Conservation (phyloP, 2,797 vertebrate genomes). For the Sebastes dallii region DNA sequence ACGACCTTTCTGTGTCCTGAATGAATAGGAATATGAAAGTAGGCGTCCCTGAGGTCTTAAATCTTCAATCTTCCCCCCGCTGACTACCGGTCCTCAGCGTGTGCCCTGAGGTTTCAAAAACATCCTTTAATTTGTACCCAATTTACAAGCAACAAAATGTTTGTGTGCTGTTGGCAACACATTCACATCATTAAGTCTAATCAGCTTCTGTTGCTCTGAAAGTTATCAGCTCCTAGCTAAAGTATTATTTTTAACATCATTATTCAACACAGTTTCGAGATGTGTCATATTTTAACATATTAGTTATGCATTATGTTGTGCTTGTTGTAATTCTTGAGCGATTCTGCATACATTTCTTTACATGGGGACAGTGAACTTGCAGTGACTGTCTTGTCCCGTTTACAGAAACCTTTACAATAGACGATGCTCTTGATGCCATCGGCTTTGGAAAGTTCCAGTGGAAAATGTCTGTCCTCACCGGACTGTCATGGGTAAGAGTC, state of each 20-base stretch:
- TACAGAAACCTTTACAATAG: slow-evolving; percentile 89
- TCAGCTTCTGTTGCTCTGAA: background rate
- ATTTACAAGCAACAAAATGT: background rate
- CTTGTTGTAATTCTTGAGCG: background rate
- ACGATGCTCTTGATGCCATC: slow-evolving; percentile 89
- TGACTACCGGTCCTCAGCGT: too few species aligned
- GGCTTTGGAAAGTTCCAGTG: slow-evolving; percentile 93
- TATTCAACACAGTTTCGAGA: background rate
- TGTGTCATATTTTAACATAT: background rate
- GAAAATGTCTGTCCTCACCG: slow-evolving; percentile 88
- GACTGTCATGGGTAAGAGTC: slow-evolving; percentile 89
- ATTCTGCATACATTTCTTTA: background rate
- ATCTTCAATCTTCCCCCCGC: too few species aligned
- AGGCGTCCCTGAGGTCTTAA: too few species aligned
- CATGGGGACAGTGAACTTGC: background rate
- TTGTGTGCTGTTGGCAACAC: background rate
- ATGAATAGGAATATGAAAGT: too few species aligned
- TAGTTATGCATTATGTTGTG: background rate
- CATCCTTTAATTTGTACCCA: background rate
- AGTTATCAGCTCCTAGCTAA: background rate
- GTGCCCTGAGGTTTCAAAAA: background rate
- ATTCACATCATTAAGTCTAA: background rate
- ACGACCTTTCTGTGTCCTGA: fast-evolving
- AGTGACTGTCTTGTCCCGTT: slow-evolving; percentile 17
- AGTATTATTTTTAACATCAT: background rate